Conservation (phyloP, 2,888 invertebrate species). For the Hyppa rectilinea region DNA sequence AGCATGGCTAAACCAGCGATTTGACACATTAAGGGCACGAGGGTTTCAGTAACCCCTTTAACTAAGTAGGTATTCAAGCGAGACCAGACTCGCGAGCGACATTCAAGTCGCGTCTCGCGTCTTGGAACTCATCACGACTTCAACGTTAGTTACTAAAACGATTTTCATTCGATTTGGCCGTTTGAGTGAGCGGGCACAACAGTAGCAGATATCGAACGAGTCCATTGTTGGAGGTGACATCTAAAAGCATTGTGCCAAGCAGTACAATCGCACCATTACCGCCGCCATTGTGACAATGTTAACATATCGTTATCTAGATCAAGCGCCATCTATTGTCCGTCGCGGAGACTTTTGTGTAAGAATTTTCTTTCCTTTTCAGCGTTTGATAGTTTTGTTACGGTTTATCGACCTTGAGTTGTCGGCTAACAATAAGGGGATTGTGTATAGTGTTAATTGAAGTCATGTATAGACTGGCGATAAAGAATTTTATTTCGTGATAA, state of each 20-base stretch:
- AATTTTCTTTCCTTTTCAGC: conserved; percentile 78
- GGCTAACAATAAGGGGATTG: conserved; percentile 40
- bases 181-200: conserved; percentile 83
- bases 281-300: conserved; percentile 89
- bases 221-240: conserved; percentile 88
- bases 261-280: conserved; percentile 90
- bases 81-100: background rate
- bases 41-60: background rate
- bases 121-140: conserved; percentile 31
- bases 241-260: conserved; percentile 89
- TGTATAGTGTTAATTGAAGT: conserved; percentile 56
- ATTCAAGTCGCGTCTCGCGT: conserved; percentile 23
- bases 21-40: background rate
- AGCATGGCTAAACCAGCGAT: background rate
- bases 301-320: conserved; percentile 90
- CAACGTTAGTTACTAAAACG: conserved; percentile 65
- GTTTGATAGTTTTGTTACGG: conserved; percentile 76
- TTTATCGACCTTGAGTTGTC: conserved; percentile 67
- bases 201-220: conserved; percentile 85
- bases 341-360: conserved; percentile 82
- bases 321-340: conserved; percentile 90
- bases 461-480: conserved; percentile 4
- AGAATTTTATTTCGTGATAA: background rate
- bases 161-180: conserved; percentile 82
- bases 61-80: background rate